These are phyloP conservation scores for fruit fly (Drosophila melanogaster) DNA, from an alignment of 1,140 invertebrate genomes.

Conservation along the genomic window DNA sequence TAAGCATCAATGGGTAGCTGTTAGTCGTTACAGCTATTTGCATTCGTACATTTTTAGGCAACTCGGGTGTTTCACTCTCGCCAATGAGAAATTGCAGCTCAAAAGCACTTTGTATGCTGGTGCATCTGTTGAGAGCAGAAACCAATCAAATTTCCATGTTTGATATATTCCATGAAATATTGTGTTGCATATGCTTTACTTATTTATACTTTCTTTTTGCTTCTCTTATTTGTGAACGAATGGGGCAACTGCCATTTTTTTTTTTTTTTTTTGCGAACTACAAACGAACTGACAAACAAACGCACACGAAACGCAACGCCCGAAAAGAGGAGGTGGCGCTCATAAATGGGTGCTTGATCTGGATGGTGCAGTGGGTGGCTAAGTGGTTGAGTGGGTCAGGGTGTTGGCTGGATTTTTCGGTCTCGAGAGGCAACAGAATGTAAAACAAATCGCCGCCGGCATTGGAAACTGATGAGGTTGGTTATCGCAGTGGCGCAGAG, in stretches of 20 bases:
- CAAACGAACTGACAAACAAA: constrained; percentile 20
- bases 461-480: constrained; percentile 37
- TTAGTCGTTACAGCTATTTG: not conserved
- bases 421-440: constrained; percentile 43
- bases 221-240: not conserved
- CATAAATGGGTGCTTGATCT: not conserved
- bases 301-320: constrained; percentile 1
- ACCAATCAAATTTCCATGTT: constrained; percentile 56
- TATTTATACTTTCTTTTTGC: not conserved
- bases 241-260: not conserved
- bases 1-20: not conserved
- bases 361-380: not conserved
- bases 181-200: constrained; percentile 12
- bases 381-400: not conserved
- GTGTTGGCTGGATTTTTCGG: not conserved
- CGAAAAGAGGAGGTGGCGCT: not conserved
- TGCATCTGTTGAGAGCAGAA: constrained; percentile 23
- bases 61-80: not conserved
- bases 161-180: constrained; percentile 39
- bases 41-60: not conserved
- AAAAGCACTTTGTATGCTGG: constrained; percentile 8
- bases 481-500: constrained; percentile 27
- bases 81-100: constrained; percentile 8
- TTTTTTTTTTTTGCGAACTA: not conserved
- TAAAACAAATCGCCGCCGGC: constrained; percentile 47